phyloP scores from a whole-genome alignment of 2,113 vertebrate species.

The Columba janthina region DNA sequence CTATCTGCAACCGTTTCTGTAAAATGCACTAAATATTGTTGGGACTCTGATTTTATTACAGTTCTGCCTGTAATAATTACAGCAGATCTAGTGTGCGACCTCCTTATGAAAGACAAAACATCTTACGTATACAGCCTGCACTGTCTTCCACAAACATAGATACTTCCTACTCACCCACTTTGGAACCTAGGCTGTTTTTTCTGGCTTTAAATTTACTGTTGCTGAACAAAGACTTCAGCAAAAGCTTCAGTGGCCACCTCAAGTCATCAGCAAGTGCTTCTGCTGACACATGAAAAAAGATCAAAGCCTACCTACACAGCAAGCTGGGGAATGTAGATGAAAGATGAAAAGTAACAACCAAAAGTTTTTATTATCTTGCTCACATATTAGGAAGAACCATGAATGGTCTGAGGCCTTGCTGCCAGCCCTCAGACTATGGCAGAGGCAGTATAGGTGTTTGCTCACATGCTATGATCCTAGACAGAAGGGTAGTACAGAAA shows the following conservation, averaged over 20 bases:
- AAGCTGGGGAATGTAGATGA: neutral
- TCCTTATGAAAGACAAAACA: neutral
- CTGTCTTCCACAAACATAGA: neutral
- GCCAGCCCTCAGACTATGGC: neutral
- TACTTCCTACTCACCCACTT: neutral
- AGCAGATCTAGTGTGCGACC: neutral
- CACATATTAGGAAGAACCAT: neutral
- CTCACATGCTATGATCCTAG: neutral
- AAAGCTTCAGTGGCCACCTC: neutral
- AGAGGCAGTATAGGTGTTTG: neutral
- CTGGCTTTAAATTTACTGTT: neutral
- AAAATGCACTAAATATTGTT: neutral
- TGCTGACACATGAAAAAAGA: neutral
- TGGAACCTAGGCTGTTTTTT: neutral
- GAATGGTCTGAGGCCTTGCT: neutral
- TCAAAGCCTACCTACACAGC: neutral
- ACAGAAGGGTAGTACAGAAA: neutral
- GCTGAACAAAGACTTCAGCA: neutral
- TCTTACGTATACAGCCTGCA: neutral
- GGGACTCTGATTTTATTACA: neutral
- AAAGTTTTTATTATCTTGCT: neutral
- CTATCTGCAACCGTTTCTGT: neutral
- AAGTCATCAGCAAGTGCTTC: neutral
- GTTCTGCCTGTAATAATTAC: neutral
- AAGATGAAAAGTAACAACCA: neutral